Conservation (phyloP, 2,113 vertebrate species). For the Baryphthengus martii region DNA sequence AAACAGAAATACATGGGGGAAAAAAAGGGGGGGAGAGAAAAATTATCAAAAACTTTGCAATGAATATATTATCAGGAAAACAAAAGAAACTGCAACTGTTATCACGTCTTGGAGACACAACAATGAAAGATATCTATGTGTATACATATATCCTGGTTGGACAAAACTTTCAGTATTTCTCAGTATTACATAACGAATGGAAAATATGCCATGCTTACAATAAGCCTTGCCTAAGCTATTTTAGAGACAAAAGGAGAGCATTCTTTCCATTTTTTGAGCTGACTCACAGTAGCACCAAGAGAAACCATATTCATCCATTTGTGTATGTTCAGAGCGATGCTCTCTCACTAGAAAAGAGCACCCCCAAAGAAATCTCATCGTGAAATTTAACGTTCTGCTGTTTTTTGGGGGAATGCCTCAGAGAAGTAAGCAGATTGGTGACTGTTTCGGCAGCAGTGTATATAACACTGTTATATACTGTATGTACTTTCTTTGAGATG, state of each 20-base stretch:
- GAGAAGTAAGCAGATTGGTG: background rate
- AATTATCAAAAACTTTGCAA: slow-evolving; percentile 38
- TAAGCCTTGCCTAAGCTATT: background rate
- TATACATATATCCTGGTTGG: background rate
- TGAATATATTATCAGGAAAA: slow-evolving; percentile 52
- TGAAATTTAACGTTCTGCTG: slow-evolving; percentile 61
- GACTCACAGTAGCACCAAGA: slow-evolving; percentile 35
- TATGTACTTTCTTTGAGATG: slow-evolving; percentile 20
- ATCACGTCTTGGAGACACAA: background rate
- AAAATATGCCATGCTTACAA: background rate
- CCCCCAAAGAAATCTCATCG: slow-evolving; percentile 47
- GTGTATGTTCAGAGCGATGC: background rate
- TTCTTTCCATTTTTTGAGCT: slow-evolving; percentile 8
- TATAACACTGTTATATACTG: background rate
- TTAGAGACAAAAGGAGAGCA: slow-evolving; percentile 32
- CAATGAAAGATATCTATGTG: background rate
- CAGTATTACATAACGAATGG: background rate
- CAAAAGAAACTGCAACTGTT: slow-evolving; percentile 28
- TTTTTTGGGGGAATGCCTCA: slow-evolving; percentile 15
- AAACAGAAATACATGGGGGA: slow-evolving; percentile 11
- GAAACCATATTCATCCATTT: slow-evolving; percentile 37
- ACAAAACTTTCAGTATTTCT: slow-evolving; percentile 4
- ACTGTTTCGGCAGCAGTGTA: slow-evolving; percentile 5
- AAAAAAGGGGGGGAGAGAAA: background rate
- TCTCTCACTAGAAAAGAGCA: slow-evolving; percentile 13